Evolutionary conservation across 2,888 invertebrate genomes (phyloP), one percentile per base, ranked within the genome.

Genomic region (Penaeus monodon): DNA sequence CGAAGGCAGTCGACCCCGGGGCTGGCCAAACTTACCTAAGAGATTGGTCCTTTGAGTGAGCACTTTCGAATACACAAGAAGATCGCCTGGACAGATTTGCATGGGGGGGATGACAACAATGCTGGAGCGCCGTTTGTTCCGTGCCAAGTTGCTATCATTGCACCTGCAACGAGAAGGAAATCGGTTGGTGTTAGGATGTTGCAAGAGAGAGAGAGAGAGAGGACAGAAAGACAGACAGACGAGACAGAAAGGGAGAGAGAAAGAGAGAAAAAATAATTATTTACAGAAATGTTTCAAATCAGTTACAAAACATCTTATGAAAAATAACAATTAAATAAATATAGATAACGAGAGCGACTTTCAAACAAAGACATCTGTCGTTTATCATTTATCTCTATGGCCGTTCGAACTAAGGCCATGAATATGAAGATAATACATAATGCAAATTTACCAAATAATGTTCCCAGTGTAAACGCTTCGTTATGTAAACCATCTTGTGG

Each of bases 31-130:
- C 83, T 76, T 12, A 86, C 90, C 90, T 49, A 90, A 65, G 33
- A 90, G 84, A 44, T 90, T 88, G 44, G 88, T 89, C 73, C 89
- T 64, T 38, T 93, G 92, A n/a, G 92, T 93, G 74, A 93, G 91
- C 70, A 92, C 92, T 91, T 93, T 93, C 90, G 92, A 92, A 91
- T 93, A 93, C 81, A 93, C 93, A 66, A 93, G 91, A 24, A 93
- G 91, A 91, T 93, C 93, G 38, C 93, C 93, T 12, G 93, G 93
- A 63, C 90, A 90, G 81, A 93, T 93, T 90, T 93, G 93, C 93
- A 93, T 93, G 7, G 93, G 92, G 22, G 93, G 93, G 89, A 93
- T 93, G 85, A 93, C 93, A 24, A 93, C 93, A 76, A 93, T 92
- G 77, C 93, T 93, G 88, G 92, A 92, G 70, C 93, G 90, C 38